Base-by-base conservation (phyloP, 2,888 invertebrate genomes). In the Thysanoteuthis rhombus region DNA sequence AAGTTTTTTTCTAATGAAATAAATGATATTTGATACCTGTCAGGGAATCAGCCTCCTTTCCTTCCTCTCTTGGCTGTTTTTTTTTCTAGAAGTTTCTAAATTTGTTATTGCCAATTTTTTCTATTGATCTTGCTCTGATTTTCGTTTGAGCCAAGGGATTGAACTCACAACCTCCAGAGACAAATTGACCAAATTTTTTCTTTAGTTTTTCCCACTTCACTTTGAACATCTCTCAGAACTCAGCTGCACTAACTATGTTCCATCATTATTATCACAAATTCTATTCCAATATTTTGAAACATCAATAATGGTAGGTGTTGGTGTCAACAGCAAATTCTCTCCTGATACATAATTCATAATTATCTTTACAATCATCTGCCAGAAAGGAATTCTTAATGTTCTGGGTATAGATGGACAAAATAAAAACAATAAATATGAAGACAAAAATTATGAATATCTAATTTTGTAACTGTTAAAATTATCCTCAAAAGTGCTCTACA, bases 311-410 rank as follows among this genome's bases (percentile, higher is more conserved):
- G 75, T 75, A 75, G 75, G 75, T 75, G 75, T 75, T 12, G 12
- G 75, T 75, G 75, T 75, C 75, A 75, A 36, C 75, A 75, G 75
- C 75, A 75, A 75, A n/a, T 75, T 75, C 36, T 75, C n/a, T 75
- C n/a, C n/a, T 3, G 36, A 75, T 75, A 36, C 75, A 75, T 75
- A n/a, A 75, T 75, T 75, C 36, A 75, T 75, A 16, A 75, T 75
- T 75, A 75, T 75, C 75, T 75, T 75, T n/a, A 2, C 12, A 5
- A 19, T 75, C n/a, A n/a, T 75, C n/a, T 75, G n/a, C n/a, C 75
- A n/a, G 75, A 75, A 75, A 75, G 75, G 75, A 75, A 75, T 75
- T 75, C 75, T 75, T 75, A 75, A 75, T 75, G 75, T 75, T n/a
- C 75, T 36, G n/a, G 16, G 10, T 25, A n/a, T 1, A 75, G 75